A percentile compares a stretch with the other conserved stretches of the same genome.
Evolutionary conservation across 2,888 invertebrate genomes (phyloP).

Genomic region (Spilosoma lubricipeda): DNA sequence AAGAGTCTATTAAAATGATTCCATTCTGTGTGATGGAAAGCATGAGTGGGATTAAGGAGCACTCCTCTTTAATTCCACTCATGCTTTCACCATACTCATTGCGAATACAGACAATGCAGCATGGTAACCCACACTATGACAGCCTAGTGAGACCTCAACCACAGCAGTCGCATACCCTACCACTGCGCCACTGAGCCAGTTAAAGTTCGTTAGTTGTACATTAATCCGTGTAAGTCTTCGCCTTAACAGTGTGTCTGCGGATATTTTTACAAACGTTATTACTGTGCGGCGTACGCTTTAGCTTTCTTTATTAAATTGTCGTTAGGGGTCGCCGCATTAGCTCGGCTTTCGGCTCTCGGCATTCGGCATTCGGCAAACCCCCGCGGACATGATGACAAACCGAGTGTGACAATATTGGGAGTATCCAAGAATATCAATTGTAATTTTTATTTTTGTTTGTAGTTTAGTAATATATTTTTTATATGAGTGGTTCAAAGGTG

Average conservation of each 20-base stretch:
- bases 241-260: conserved; percentile 80
- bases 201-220: neutral
- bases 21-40: no score
- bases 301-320: conserved; percentile 84
- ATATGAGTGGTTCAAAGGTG: neutral
- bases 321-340: conserved; percentile 70
- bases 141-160: no score
- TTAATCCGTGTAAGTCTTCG: conserved; percentile 29
- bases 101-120: no score
- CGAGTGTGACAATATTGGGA: conserved; percentile 43
- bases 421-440: conserved; percentile 22
- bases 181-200: no score
- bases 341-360: conserved; percentile 40
- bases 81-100: no score
- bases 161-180: no score
- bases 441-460: conserved; percentile 15
- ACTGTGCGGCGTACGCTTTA: conserved; percentile 65
- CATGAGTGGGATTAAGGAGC: no score
- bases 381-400: conserved; percentile 39
- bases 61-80: no score
- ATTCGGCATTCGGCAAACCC: conserved; percentile 41
- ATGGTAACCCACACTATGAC: no score
- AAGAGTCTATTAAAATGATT: no score
- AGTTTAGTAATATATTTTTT: neutral
- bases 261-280: conserved; percentile 86